Evolutionary conservation across 2,113 vertebrate species (phyloP), one percentile per base, ranked within the genome.

Genomic region (Oryzias melastigma): DNA sequence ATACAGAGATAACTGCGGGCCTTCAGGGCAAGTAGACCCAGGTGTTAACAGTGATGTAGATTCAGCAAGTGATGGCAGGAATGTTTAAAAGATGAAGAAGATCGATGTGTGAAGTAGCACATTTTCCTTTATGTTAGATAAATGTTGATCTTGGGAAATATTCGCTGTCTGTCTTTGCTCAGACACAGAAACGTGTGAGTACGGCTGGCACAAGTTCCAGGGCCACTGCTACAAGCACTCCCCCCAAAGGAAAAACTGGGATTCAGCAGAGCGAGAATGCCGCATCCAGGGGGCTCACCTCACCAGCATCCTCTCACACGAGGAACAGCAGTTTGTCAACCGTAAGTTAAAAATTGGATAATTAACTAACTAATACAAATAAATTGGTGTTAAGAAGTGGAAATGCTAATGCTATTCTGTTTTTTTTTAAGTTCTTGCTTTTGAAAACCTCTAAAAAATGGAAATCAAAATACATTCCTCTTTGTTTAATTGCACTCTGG

Each of bases 191-290:
- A 92, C 85, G 0, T 99, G 97, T 82, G 94, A 93, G 77, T 97
- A 97, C 0, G 95, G 97, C 65, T 99, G 97, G 97, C 96, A 98
- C 83, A 99, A 99, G 71, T 99, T 98, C 81, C 96, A 99, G 75
- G 95, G 97, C 10, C 95, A 98, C 58, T 99, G 97, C 89, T 99
- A 98, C 89, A 97, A 93, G 69, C 96, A 96, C 83, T 94, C 95
- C 8, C 95, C 95, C 3, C 92, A 95, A 18, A 93, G 96, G 2
- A 95, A 93, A 57, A 95, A 92, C 0, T 99, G 97, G 97, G 97
- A 99, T 41, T 92, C 94, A 0, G 97, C 97, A 0, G 97, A 99
- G 72, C 85, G 93, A 69, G 97, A 99, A n/a, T 99, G 97, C 43
- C 95, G 96, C 6, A 90, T 99, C 10, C 94, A 95, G 48, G 95